phyloP scores from a whole-genome alignment of 2,113 vertebrate species.

The Mola mola region DNA sequence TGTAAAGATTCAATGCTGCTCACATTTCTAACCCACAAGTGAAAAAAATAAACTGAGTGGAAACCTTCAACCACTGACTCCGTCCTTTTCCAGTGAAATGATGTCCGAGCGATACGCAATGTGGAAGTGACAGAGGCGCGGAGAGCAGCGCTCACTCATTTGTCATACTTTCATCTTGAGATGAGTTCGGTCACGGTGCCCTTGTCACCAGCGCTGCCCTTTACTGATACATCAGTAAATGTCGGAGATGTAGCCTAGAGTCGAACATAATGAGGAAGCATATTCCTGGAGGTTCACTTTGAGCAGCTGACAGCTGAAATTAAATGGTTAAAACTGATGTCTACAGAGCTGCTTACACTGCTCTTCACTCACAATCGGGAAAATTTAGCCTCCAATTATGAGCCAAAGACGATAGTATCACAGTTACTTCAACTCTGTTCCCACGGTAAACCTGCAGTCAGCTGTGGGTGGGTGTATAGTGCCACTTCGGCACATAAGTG shows the following conservation, averaged over 20 bases:
- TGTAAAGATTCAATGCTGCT: too few relatives aligned
- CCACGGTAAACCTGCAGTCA: conserved; percentile 27
- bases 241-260: conserved; percentile 29
- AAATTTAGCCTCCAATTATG: conserved; percentile 6
- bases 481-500: conserved; percentile 39
- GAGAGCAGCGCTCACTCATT: conserved; percentile 44
- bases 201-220: conserved; percentile 35
- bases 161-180: conserved; percentile 52
- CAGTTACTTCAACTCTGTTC: conserved; percentile 26
- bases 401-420: background rate
- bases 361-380: background rate
- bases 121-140: conserved; percentile 27
- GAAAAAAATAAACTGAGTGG: background rate
- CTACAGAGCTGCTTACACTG: background rate
- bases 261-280: conserved; percentile 12
- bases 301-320: conserved; percentile 8
- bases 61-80: conserved; percentile 30
- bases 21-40: conserved; percentile 29
- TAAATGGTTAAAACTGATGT: conserved; percentile 4
- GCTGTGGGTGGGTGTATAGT: conserved; percentile 39
- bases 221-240: conserved; percentile 20
- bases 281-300: background rate
- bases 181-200: conserved; percentile 63
- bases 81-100: conserved; percentile 30
- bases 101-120: conserved; percentile 42